Evolutionary conservation across 2,113 vertebrate species (phyloP).

Genomic region (Dicaeum eximium): DNA sequence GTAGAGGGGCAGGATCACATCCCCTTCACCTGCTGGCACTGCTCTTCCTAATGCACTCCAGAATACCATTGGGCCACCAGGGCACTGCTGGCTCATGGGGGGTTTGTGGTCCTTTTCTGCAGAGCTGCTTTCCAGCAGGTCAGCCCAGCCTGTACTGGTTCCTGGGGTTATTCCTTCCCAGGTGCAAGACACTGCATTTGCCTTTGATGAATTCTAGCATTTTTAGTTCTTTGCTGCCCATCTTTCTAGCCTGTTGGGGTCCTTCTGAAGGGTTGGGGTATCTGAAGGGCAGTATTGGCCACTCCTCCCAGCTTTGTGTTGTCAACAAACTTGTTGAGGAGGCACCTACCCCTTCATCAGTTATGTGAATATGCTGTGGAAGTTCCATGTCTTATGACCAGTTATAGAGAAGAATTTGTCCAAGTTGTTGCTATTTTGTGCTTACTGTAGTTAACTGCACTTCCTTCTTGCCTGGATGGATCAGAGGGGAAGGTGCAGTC

Average conservation of each 20-base stretch:
- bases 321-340: neutral
- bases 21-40: neutral
- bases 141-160: neutral
- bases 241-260: neutral
- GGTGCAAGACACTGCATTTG: rapidly evolving
- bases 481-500: neutral
- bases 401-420: neutral
- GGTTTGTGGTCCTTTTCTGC: neutral
- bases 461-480: neutral
- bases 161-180: neutral
- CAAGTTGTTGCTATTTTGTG: neutral
- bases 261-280: neutral
- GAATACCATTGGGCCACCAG: neutral
- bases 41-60: neutral
- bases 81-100: neutral
- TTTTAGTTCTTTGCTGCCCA: neutral
- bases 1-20: neutral
- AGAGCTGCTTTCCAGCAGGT: neutral
- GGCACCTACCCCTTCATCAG: neutral
- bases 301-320: neutral
- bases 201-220: neutral
- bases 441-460: neutral
- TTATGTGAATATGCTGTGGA: neutral
- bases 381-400: neutral
- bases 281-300: neutral